Evolutionary conservation across 2,797 vertebrate genomes (phyloP), one percentile per base, ranked within the genome.

Genomic region (Acrossocheilus wenchowensis): DNA sequence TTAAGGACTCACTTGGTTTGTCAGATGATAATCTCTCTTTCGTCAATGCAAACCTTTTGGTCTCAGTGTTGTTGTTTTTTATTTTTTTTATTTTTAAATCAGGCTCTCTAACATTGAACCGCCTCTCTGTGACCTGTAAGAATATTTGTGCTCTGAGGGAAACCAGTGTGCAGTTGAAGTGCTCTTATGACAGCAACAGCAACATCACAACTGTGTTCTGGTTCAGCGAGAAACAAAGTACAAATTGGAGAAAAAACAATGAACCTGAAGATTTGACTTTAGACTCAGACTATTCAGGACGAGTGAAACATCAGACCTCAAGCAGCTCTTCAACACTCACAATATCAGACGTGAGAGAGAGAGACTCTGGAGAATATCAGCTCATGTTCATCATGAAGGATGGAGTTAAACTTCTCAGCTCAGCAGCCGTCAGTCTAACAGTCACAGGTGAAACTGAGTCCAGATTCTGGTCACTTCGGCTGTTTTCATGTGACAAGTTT

Each of bases 311-410:
- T 89, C 79, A 79, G 30, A 39, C 41, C 78, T 89, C 39, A 39
- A 39, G 1, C 39, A 39, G 1, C 39, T 39, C 39, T 39, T 39
- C 39, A 74, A 84, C 73, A 69, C 81, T 88, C 54, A 74, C 82
- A 74, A 84, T 87, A 52, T 74, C 52, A 73, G 89, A 89, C 11
- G 21, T 89, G 82, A 89, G 82, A 87, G 85, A 79, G 78, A 60
- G 39, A 80, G 87, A 89, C 68, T n/a, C 84, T 6, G 89, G 89
- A 45, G 78, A 89, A 79, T 89, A 89, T 82, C 74, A 43, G 19
- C 82, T 88, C 74, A 3, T 88, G 85, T 48, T 88, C 6, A 52
- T 89, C 66, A 85, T 78, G 39, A 39, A 85, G 30, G 73, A 74
- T 69, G 89, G 85, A 85, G 85, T 82, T 48, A 87, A 85, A 80